A percentile compares a stretch with the other conserved stretches of the same genome.
phyloP scores from a whole-genome alignment of 1,140 invertebrate genomes.

The Theocolax elegans region DNA sequence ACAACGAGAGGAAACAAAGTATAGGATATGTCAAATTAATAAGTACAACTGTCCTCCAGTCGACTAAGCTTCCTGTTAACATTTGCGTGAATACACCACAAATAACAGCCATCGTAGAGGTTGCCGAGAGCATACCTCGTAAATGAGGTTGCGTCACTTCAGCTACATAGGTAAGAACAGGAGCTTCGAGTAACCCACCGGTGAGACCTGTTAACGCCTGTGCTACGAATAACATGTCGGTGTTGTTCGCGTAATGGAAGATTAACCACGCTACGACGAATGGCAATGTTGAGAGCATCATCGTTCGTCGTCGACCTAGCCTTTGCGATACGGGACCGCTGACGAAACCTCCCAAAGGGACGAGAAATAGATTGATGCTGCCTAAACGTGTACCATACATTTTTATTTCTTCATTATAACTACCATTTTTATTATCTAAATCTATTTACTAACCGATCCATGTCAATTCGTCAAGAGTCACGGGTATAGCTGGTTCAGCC shows the following conservation, averaged over 20 bases:
- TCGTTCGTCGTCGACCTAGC: conserved; percentile 75
- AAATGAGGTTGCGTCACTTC: conserved; percentile 83
- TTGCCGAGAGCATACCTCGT: conserved; percentile 78
- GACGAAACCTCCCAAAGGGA: conserved; percentile 79
- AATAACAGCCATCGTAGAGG: conserved; percentile 78
- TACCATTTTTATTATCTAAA: no score
- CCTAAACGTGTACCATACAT: no score
- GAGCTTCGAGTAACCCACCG: conserved; percentile 81
- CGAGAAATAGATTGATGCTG: conserved; percentile 80
- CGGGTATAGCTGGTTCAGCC: conserved; percentile 65
- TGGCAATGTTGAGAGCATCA: conserved; percentile 79
- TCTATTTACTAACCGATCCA: no score
- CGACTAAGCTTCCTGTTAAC: conserved; percentile 74
- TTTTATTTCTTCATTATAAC: no score
- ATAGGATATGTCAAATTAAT: conserved; percentile 76
- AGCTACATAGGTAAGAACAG: conserved; percentile 83
- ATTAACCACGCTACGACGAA: conserved; percentile 79
- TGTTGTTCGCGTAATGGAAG: conserved; percentile 72
- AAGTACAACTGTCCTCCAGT: conserved; percentile 77
- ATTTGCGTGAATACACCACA: conserved; percentile 79
- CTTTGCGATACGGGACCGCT: conserved; percentile 78
- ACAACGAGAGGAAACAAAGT: conserved; percentile 73
- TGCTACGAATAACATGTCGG: conserved; percentile 74
- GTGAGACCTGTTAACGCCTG: conserved; percentile 76
- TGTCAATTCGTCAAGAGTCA: conserved; percentile 75